Evolutionary conservation across 2,113 vertebrate species (phyloP).

Genomic region (Pangasianodon hypophthalmus): DNA sequence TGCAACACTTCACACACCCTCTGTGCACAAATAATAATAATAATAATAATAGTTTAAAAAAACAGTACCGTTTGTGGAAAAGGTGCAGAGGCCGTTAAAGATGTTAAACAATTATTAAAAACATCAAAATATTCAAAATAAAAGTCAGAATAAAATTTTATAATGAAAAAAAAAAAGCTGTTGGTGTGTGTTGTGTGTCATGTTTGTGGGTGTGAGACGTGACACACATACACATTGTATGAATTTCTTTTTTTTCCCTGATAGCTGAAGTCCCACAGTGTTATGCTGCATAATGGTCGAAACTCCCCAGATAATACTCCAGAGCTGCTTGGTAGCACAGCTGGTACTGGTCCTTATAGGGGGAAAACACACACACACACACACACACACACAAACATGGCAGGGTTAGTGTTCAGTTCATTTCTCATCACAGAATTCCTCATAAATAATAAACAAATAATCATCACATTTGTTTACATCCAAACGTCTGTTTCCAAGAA

Average conservation of each 20-base stretch:
- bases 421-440: neutral
- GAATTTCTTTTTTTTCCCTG: neutral
- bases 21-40: slow-evolving; percentile 64
- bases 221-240: neutral
- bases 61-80: slow-evolving; percentile 55
- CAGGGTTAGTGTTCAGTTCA: neutral
- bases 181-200: neutral
- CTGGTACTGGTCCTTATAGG: neutral
- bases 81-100: slow-evolving; percentile 64
- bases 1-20: slow-evolving; percentile 53
- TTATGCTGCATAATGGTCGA: slow-evolving; percentile 24
- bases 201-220: neutral
- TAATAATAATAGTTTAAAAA: slow-evolving; percentile 52
- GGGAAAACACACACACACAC: neutral
- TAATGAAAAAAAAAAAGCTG: slow-evolving; percentile 35
- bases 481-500: too few species aligned
- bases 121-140: slow-evolving; percentile 59
- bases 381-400: slow-evolving; percentile 7
- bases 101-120: slow-evolving; percentile 66
- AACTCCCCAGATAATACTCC: slow-evolving; percentile 22
- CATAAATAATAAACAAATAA: neutral
- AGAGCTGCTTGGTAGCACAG: slow-evolving; percentile 25
- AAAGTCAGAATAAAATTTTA: slow-evolving; percentile 57
- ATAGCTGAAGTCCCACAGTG: neutral
- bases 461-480: neutral